Base-by-base conservation (phyloP, 1,140 invertebrate genomes). In the Hydropsyche tenuis region DNA sequence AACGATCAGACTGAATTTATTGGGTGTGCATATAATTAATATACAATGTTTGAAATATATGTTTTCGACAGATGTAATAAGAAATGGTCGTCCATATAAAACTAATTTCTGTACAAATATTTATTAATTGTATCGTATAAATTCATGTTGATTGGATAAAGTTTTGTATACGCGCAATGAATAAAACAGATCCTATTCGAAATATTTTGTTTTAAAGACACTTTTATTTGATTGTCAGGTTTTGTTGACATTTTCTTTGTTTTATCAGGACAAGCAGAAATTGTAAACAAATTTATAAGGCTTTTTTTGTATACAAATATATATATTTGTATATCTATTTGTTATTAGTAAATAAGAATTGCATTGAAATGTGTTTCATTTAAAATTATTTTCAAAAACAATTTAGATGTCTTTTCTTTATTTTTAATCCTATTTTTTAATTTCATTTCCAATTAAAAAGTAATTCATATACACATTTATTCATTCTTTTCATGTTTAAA, bases 261-360 rank as follows among this genome's bases (percentile, higher is more conserved):
- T 43, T 5, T 48, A 3, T 48, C 16, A 6, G 45, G 4, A 48
- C 3, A 48, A 48, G n/a, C n/a, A n/a, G 45, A n/a, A 48, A 48
- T 4, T 48, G 22, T 23, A 60, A 53, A 60, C 22, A 60, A 60
- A 60, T 60, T 60, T 60, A 60, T 22, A 60, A 22, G 16, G 53
- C 18, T 22, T 23, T 20, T 20, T 60, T 22, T 51, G 18, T 51
- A 51, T 60, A 60, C 18, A 23, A n/a, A 60, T 60, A 65, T 65
- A 14, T 65, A 65, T 65, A 65, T 65, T 65, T 65, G 63, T 65
- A 65, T 45, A 42, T 42, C 45, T 25, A 51, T 48, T 68, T 68
- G 65, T 68, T 64, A 48, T 48, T 60, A 68, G 45, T 68, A 68
- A 68, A 68, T 68, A 68, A 51, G 65, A 30, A 68, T 25, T 68